These are phyloP conservation scores for Ictalurus furcatus DNA, from an alignment of 2,113 vertebrate genomes.

Conservation along the genomic window DNA sequence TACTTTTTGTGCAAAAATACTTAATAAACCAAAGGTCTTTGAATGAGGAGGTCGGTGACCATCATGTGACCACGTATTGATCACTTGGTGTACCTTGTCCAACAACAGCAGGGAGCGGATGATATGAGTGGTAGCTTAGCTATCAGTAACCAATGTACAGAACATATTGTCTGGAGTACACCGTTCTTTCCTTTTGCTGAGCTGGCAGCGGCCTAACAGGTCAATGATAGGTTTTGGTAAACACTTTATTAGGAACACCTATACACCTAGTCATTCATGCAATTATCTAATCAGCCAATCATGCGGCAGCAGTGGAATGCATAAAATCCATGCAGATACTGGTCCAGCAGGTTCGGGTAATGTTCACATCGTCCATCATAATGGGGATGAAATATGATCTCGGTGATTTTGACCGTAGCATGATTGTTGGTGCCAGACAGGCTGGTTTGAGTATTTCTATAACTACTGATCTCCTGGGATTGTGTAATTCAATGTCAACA, in stretches of 20 bases:
- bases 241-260: neutral
- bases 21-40: neutral
- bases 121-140: slow-evolving; percentile 8
- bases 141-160: slow-evolving; percentile 12
- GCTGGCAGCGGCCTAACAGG: neutral
- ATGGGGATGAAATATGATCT: neutral
- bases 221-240: neutral
- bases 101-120: neutral
- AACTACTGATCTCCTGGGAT: neutral
- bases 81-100: slow-evolving; percentile 47
- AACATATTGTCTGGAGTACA: neutral
- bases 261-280: neutral
- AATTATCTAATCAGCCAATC: neutral
- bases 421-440: neutral
- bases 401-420: neutral
- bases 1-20: neutral
- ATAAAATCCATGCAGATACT: neutral
- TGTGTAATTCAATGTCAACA: neutral
- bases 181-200: slow-evolving; percentile 34
- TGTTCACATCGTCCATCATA: neutral
- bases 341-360: neutral
- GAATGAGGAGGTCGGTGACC: slow-evolving; percentile 43
- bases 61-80: slow-evolving; percentile 27
- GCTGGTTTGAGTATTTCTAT: neutral
- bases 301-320: neutral